Percentiles rank a stretch among this genome's conserved stretches.
Evolutionary conservation across 2,113 vertebrate genomes (phyloP).

Genomic region (Macquaria ambigua): DNA sequence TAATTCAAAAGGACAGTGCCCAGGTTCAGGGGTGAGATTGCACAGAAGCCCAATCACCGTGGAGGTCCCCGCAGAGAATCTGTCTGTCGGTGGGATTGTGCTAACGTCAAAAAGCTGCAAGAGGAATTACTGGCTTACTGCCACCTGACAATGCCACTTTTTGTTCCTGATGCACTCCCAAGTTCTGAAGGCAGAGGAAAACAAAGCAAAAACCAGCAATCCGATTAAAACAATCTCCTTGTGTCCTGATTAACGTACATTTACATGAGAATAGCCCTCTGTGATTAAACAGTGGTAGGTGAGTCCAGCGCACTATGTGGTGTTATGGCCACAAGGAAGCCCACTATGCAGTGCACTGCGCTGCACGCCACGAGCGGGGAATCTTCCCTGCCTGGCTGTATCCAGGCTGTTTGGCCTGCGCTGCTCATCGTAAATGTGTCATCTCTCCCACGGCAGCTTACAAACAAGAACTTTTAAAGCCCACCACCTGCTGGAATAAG

Average conservation of each 20-base stretch:
- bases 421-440: slow-evolving; percentile 81
- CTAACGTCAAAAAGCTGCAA: slow-evolving; percentile 79
- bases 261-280: slow-evolving; percentile 83
- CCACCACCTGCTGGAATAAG: slow-evolving; percentile 81
- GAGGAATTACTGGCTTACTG: slow-evolving; percentile 80
- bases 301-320: slow-evolving; percentile 72
- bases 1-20: slow-evolving; percentile 79
- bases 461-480: slow-evolving; percentile 84
- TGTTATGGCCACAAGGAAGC: slow-evolving; percentile 68
- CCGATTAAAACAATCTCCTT: slow-evolving; percentile 86
- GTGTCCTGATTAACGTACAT: slow-evolving; percentile 83
- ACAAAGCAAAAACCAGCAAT: slow-evolving; percentile 80
- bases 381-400: slow-evolving; percentile 58
- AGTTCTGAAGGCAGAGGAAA: slow-evolving; percentile 77
- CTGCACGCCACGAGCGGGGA: slow-evolving; percentile 46
- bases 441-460: slow-evolving; percentile 79
- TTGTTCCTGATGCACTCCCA: slow-evolving; percentile 72
- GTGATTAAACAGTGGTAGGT: slow-evolving; percentile 81
- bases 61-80: slow-evolving; percentile 69
- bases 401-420: slow-evolving; percentile 58
- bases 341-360: slow-evolving; percentile 59
- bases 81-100: slow-evolving; percentile 75
- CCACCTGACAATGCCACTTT: slow-evolving; percentile 78
- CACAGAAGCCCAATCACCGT: slow-evolving; percentile 68
- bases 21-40: slow-evolving; percentile 73